Evolutionary conservation across 2,888 invertebrate species (phyloP), one percentile per base, ranked within the genome.

Genomic region (Andrena flavipes): DNA sequence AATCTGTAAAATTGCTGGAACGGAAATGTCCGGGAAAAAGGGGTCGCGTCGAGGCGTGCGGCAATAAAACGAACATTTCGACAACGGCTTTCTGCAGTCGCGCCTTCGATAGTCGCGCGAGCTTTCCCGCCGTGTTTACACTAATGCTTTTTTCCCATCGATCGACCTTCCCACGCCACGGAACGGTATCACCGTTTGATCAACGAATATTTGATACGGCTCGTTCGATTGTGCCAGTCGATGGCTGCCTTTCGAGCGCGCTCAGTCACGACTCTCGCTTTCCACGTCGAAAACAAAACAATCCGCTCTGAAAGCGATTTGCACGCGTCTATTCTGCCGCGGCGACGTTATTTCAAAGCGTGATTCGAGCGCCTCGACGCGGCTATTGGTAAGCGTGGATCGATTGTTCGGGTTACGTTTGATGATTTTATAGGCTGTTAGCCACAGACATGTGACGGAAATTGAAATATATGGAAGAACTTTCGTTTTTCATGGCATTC

Each of bases 61-160:
- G n/a, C 59, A 59, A 70, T 30, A 16, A 20, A 10, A n/a, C 35
- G 35, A 60, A 60, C n/a, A 35, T 70, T 60, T 48, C 26, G 70
- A 60, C 26, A 23, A 10, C 10, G 23, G 56, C 35, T 16, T 56
- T 56, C 35, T 8, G 26, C 54, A 56, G 16, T 62, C 10, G 1
- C 20, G 23, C 23, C 23, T 63, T 63, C 13, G 30, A 51, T 51
- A n/a, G 63, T 2, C 20, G 48, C 20, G 13, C 49, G 49, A 33
- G 3, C 69, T 6, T 10, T 10, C 42, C 42, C 4, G 42, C 13
- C 13, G 48, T 56, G 56, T 69, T 69, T 69, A 76, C 64, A 23
- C 20, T 59, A 51, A 64, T 69, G 29, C 35, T 59, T 69, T 69
- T 76, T 76, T 8, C 54, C 69, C 20, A 68, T 48, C 51, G 74